Evolutionary conservation across 2,888 invertebrate species (phyloP).

Genomic region (Byasa hedistus): DNA sequence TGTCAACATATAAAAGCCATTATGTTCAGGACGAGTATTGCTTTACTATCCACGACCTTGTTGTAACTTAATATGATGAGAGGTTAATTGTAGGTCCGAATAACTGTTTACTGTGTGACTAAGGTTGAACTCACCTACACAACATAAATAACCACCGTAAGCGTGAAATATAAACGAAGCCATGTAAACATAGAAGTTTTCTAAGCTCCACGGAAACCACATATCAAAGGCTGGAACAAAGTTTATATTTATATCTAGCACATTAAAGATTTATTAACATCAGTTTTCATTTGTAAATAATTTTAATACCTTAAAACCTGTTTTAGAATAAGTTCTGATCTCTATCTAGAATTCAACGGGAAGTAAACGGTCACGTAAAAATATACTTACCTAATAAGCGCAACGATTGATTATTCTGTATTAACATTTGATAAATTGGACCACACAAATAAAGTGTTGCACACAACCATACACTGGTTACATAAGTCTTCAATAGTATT

Average conservation of each 20-base stretch:
- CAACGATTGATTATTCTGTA: conserved; percentile 50
- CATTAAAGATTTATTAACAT: too few species aligned
- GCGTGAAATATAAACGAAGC: conserved; percentile 60
- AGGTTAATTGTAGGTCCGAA: too few species aligned
- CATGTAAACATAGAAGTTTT: conserved; percentile 56
- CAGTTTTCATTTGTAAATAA: too few species aligned
- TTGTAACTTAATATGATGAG: too few species aligned
- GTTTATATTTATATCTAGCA: not conserved
- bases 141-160: conserved; percentile 62
- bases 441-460: conserved; percentile 59
- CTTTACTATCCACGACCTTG: too few species aligned
- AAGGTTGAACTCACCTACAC: conserved; percentile 52
- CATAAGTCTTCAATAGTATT: conserved; percentile 53
- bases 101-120: not conserved
- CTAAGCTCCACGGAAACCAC: conserved; percentile 71
- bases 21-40: too few species aligned
- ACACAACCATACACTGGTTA: conserved; percentile 50
- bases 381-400: conserved; percentile 59
- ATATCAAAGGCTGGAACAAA: conserved; percentile 65
- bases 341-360: too few species aligned
- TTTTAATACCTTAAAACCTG: too few species aligned
- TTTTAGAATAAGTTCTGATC: too few species aligned
- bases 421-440: conserved; percentile 58
- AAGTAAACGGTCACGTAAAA: not conserved
- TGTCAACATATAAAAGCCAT: too few species aligned